Conservation (phyloP, 2,113 vertebrate genomes). For the Oenanthe oenanthe region DNA sequence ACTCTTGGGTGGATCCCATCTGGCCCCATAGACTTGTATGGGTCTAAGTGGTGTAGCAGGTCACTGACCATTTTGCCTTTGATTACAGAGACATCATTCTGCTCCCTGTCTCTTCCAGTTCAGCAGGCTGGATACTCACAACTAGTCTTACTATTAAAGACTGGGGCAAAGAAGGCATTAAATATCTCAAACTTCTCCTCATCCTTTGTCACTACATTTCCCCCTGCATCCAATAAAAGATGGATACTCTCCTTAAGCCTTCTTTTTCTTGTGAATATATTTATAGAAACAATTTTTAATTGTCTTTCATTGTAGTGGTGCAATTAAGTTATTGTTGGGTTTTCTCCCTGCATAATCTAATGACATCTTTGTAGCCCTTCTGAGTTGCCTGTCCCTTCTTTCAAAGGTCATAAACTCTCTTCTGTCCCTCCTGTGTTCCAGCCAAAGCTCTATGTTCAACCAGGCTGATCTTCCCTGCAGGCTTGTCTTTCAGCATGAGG, state of each 20-base stretch:
- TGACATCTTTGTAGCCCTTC: neutral
- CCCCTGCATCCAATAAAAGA: neutral
- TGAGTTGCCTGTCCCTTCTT: neutral
- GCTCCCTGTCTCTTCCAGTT: neutral
- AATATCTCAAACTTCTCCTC: neutral
- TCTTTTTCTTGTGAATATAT: neutral
- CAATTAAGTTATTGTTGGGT: neutral
- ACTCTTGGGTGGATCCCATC: neutral
- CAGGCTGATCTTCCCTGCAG: neutral
- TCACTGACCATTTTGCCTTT: neutral
- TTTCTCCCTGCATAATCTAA: neutral
- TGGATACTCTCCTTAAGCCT: neutral
- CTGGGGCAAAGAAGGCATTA: neutral
- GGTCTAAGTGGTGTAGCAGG: neutral
- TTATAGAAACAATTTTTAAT: neutral
- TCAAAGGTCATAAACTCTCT: neutral
- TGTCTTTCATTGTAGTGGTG: neutral
- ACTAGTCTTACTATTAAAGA: neutral
- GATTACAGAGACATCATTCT: neutral
- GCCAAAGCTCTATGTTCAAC: neutral
- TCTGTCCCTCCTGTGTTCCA: neutral
- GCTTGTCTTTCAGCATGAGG: neutral
- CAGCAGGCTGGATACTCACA: neutral
- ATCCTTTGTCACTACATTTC: neutral
- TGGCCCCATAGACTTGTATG: neutral